Evolutionary conservation across 2,797 vertebrate species (phyloP), one percentile per base, ranked within the genome.

Genomic region (Melanitta fusca): DNA sequence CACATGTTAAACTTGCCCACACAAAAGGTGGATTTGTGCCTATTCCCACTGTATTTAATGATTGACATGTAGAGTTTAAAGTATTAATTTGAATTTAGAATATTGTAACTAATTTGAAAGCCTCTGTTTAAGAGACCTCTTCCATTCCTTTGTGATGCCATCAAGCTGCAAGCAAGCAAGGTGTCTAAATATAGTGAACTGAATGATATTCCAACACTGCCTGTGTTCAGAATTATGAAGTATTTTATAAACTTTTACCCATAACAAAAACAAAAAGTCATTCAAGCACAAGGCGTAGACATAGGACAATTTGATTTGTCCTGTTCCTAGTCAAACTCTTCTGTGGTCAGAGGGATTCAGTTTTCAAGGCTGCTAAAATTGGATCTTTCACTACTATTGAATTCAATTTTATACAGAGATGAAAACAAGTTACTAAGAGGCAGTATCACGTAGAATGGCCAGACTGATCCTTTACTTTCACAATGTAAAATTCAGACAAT

Each of bases 371-470:
- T 94, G n/a, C 53, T n/a, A n/a, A 65, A 27, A 8, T 21, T 36
- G 32, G 28, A 3, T 49, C 30, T 82, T 62, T 62, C 78, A 38
- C 41, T 32, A 32, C 32, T 70, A 13, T 13, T 32, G 32, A 79
- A 47, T 56, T 58, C 56, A 39, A 0, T 73, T 66, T 62, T 28
- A 45, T 32, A 51, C 3, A 8, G n/a, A 49, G n/a, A 68, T 6
- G 7, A 81, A 79, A 93, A 56, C 62, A 61, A 73, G 9, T n/a
- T 69, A 32, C 65, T 18, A 4, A 32, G 60, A 70, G 88, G 53
- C 34, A 0, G 0, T 70, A 43, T 65, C 43, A 9, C 24, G 7
- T 10, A 12, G 58, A 85, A 49, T 2, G 8, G 13, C 70, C 57
- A 57, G 41, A 39, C 21, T 4, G 39, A 53, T 56, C 75, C 43